These are phyloP conservation scores for Tetrax tetrax DNA, from an alignment of 2,113 vertebrate species.

Conservation along the genomic window DNA sequence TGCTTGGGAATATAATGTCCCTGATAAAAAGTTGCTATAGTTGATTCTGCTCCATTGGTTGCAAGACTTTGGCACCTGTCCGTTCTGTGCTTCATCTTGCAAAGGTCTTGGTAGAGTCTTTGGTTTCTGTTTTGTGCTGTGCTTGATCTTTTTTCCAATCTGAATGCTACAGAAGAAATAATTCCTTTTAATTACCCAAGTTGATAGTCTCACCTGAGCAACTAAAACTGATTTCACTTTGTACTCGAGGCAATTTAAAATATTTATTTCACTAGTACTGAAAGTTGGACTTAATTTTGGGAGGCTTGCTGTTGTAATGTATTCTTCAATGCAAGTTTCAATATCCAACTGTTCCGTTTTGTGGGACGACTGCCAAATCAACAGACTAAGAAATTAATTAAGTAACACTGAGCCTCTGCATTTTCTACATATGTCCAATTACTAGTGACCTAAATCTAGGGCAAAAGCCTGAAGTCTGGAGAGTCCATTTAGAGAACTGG, in stretches of 20 bases:
- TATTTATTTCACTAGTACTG: not conserved
- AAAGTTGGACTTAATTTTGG: not conserved
- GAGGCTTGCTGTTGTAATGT: not conserved
- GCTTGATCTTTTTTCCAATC: not conserved
- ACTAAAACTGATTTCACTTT: not conserved
- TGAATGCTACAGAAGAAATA: not conserved
- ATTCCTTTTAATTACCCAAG: not conserved
- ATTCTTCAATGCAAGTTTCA: constrained; percentile 20
- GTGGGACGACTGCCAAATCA: constrained; percentile 33
- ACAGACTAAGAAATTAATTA: constrained; percentile 59
- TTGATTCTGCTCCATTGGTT: not conserved
- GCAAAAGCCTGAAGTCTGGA: constrained; percentile 33
- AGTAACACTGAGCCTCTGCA: constrained; percentile 29
- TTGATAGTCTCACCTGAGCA: not conserved
- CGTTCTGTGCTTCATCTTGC: not conserved
- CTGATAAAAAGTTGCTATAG: not conserved
- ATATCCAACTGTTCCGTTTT: constrained; percentile 32
- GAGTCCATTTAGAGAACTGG: not conserved
- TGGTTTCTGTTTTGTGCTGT: not conserved
- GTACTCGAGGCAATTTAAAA: not conserved
- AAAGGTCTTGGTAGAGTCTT: not conserved
- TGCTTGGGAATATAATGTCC: not conserved
- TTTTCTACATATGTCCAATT: constrained; percentile 59
- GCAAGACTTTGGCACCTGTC: not conserved
- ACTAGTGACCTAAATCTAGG: constrained; percentile 58